These are phyloP conservation scores for Gadopsis marmoratus DNA, from an alignment of 2,797 vertebrate species.

Conservation along the genomic window DNA sequence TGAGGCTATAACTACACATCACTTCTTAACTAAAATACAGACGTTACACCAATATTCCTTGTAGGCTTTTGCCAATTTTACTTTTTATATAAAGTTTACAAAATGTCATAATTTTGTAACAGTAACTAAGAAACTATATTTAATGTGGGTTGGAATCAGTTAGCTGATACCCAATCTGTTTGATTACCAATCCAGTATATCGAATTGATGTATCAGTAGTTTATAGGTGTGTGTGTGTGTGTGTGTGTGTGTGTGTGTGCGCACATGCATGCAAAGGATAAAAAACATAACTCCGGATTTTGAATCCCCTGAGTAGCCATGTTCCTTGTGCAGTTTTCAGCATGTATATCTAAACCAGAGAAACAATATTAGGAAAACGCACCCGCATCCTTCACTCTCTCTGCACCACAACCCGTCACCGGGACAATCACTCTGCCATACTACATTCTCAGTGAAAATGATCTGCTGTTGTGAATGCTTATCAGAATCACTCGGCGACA, in stretches of 20 bases:
- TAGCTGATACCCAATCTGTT: neutral
- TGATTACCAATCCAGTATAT: conserved; percentile 3
- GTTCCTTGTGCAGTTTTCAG: neutral
- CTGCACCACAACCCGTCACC: neutral
- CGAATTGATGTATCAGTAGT: neutral
- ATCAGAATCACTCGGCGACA: conserved; percentile 10
- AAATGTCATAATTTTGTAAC: no score
- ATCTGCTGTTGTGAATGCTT: conserved; percentile 3
- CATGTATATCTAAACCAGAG: conserved; percentile 5
- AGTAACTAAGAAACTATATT: neutral
- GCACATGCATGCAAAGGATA: neutral
- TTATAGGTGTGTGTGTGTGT: neutral
- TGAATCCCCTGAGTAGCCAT: neutral
- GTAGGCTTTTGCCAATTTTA: neutral
- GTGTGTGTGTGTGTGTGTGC: neutral
- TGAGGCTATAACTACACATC: neutral
- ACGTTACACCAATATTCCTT: neutral
- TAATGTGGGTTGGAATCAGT: neutral
- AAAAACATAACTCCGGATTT: neutral
- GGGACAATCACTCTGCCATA: neutral
- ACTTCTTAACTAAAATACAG: neutral
- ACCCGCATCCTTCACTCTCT: conserved; percentile 1
- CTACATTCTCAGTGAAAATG: conserved; percentile 16
- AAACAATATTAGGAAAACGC: conserved; percentile 27
- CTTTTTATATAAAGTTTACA: no score